Base-by-base conservation (phyloP, 2,888 invertebrate species). In the Neocrepidodera transversa region DNA sequence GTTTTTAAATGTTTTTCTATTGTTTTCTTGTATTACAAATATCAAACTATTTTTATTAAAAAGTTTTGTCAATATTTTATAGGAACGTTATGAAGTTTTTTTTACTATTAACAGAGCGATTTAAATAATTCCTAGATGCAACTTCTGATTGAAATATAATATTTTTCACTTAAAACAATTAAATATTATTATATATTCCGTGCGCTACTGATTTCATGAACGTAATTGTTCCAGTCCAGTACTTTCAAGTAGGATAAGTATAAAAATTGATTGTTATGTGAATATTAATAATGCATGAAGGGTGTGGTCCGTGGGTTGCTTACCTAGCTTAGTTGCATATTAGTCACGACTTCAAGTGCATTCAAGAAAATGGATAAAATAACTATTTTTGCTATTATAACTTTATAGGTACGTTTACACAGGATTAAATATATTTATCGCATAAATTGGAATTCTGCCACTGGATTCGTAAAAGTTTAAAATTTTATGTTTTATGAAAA, bases 291-390 rank as follows among this genome's bases (percentile, higher is more conserved):
- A 53, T 53, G 43, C 43, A 53, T 43, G 35, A 32, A 32, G 53
- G 53, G 53, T 53, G 53, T 53, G 53, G 53, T 11, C 43, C 23
- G 53, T 53, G 43, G 53, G 53, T n/a, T 43, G 43, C 53, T 52
- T 28, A 40, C 52, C 17, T 16, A 11, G 38, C 38, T 51, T 14
- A 35, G 47, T 38, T 55, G 42, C 50, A 50, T 42, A 57, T 57
- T 57, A 57, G 57, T 57, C 57, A 57, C 57, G 57, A 50, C 23
- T 43, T 42, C 50, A 50, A 57, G 42, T 57, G 57, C 50, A 57
- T 49, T 48, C 38, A 23, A 57, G 20, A 50, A 45, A 45, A 45
- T 13, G 35, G 30, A 53, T 43, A 32, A 32, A 53, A 53, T 43
- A 42, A 53, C 42, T 53, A 42, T 43, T 43, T 43, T 53, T 18